Conservation (phyloP, 2,888 invertebrate species). For the Leptopterna dolabrata region DNA sequence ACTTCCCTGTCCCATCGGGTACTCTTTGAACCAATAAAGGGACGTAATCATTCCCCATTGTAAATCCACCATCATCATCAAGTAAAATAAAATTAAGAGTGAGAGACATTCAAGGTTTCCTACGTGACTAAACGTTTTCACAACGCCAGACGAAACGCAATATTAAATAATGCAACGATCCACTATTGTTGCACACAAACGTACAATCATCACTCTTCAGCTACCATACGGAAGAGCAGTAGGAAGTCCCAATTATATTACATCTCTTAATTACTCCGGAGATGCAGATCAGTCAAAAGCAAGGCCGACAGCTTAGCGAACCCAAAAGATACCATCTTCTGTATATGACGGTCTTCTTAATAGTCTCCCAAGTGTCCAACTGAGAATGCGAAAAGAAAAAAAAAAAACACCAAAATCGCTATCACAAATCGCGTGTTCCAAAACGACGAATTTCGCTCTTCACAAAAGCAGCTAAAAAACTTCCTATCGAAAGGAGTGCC, state of each 20-base stretch:
- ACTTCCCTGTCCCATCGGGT: no score
- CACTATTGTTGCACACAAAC: no score
- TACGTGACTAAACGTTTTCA: no score
- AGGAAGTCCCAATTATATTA: background rate
- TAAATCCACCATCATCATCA: no score
- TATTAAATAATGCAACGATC: no score
- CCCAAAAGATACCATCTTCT: background rate
- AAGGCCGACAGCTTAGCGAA: background rate
- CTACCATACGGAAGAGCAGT: background rate
- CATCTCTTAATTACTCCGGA: background rate
- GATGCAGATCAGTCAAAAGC: background rate
- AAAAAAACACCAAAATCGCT: background rate
- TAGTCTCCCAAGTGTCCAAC: background rate
- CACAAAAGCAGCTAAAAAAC: background rate
- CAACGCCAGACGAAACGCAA: no score
- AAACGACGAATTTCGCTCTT: background rate
- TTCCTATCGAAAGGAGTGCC: background rate
- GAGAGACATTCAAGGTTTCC: no score
- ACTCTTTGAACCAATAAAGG: no score
- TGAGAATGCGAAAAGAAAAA: background rate
- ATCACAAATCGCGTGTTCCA: background rate
- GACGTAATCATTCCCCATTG: no score
- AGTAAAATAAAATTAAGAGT: no score
- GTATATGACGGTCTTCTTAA: background rate
- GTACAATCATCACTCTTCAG: background rate